Base-by-base conservation (phyloP, 2,113 vertebrate species). In the Periophthalmus modestus region DNA sequence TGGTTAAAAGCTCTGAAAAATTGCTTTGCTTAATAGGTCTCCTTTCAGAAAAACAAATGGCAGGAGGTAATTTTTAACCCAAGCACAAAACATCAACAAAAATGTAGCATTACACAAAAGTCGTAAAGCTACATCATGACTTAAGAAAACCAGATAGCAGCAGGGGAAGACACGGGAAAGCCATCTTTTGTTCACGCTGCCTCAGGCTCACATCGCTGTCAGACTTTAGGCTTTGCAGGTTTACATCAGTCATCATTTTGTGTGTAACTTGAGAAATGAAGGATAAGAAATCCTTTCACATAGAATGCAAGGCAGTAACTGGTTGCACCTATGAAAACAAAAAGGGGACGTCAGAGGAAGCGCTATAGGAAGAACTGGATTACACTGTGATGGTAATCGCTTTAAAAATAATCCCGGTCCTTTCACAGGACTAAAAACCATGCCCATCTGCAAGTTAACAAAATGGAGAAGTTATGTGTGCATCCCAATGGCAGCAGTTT, bases 281-380 rank as follows among this genome's bases (percentile, higher is more conserved):
- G 46, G 58, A 79, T 82, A 82, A 69, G 23, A 18, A 85, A 71
- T 28, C 69, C 57, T 77, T 91, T 80, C 62, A 55, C 47, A 19
- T 39, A 66, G 66, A 80, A 73, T 69, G 73, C 72, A 61, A 68
- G 15, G 55, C 72, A 68, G 58, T 82, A 84, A 88, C 70, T 54
- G 21, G 76, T 84, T 54, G 72, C 88, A 89, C 82, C 89, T 89
- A 88, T 79, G 67, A 91, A 91, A 89, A 89, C 87, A 91, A 52
- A 79, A 72, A 39, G 33, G 59, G 72, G 71, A 78, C 59, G 78
- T 85, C 85, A 86, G 39, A 73, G 78, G 83, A 86, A 83, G 78
- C 43, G 24, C 24, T 46, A 63, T 33, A 70, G 74, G 77, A 88
- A 84, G 81, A 74, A 71, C 73, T 3, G 33, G 81, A 87, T 90